Evolutionary conservation across 2,888 invertebrate species (phyloP), one percentile per base, ranked within the genome.

Genomic region (Thelaira solivaga): DNA sequence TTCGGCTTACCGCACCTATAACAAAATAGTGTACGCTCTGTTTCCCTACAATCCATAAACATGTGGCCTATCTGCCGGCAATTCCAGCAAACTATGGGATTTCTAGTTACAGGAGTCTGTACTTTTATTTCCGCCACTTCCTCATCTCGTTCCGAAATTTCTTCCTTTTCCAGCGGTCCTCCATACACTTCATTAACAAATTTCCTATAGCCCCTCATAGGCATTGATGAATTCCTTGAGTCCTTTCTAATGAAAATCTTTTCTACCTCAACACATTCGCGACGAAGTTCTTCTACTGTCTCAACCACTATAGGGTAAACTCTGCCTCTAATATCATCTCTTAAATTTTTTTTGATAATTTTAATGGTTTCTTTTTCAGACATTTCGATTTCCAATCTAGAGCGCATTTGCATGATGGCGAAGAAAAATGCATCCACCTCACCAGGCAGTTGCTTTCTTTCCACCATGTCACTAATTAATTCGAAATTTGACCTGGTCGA

Each of bases 11-110:
- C 39, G 16, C 16, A 39, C 34, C n/a, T 34, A 5, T 73, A 73
- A 4, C 73, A 73, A 45, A 67, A 74, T 1, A 67, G 36, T 4
- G 47, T 34, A n/a, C 67, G 59, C 6, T 39, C 53, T 0, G 29
- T 7, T 4, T 67, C 67, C 2, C 22, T 29, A 20, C 67, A 74
- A 2, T 74, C 67, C 61, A 67, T 67, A 13, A 53, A 75, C 11
- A 43, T 10, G 36, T 75, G 55, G 1, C 74, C 61, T 5, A 4
- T 11, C 18, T 68, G 16, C 1, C n/a, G 16, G 18, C 74, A 74
- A 7, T 74, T 67, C 61, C 61, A 74, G 16, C 74, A 74, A 4
- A 24, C 26, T 1, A 59, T 11, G 10, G 43, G 45, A 24, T 18
- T 43, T 59, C 34, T 29, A 7, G n/a, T 10, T 4, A 5, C 26